phyloP scores from a whole-genome alignment of 30 jellyfish, hydroid and myxozoan genomes.

The Mastigias papua region DNA sequence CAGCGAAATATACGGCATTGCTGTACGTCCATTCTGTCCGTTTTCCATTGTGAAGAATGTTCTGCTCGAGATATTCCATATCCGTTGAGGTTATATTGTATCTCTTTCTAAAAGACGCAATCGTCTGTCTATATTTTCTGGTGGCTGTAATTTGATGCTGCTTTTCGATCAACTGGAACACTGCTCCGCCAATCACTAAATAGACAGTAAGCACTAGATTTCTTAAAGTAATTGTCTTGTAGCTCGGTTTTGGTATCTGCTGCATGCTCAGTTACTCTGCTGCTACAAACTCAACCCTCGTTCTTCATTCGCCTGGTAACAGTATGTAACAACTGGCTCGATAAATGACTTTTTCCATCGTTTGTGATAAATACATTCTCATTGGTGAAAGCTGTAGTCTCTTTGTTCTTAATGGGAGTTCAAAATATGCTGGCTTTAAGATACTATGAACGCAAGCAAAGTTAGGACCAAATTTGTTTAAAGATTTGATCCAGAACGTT shows the following conservation, averaged over 20 bases:
- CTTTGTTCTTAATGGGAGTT: too few relatives aligned
- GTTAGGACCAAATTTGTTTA: too few relatives aligned
- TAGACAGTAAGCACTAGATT: not conserved
- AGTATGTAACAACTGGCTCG: too few relatives aligned
- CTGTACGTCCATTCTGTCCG: conserved; percentile 59
- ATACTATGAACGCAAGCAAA: too few relatives aligned
- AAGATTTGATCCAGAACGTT: too few relatives aligned
- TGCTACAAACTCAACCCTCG: not conserved
- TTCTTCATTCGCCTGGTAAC: too few relatives aligned
- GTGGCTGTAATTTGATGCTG: not conserved
- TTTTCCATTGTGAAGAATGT: conserved; percentile 29
- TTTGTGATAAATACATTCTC: too few relatives aligned
- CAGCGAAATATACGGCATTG: conserved; percentile 53
- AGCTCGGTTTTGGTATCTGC: conserved; percentile 18
- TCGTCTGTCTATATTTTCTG: not conserved
- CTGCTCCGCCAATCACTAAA: conserved; percentile 40
- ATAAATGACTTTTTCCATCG: too few relatives aligned
- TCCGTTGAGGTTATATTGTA: conserved; percentile 31
- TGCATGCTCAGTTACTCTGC: too few relatives aligned
- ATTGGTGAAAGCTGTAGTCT: too few relatives aligned
- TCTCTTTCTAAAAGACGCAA: conserved; percentile 4
- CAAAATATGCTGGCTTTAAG: too few relatives aligned
- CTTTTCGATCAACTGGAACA: conserved; percentile 47
- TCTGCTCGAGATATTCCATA: conserved; percentile 33
- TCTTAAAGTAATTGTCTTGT: conserved; percentile 19